A percentile compares a stretch with the other conserved stretches of the same genome.
Evolutionary conservation across 2,797 vertebrate genomes (phyloP).

Genomic region (Chiloscyllium punctatum): DNA sequence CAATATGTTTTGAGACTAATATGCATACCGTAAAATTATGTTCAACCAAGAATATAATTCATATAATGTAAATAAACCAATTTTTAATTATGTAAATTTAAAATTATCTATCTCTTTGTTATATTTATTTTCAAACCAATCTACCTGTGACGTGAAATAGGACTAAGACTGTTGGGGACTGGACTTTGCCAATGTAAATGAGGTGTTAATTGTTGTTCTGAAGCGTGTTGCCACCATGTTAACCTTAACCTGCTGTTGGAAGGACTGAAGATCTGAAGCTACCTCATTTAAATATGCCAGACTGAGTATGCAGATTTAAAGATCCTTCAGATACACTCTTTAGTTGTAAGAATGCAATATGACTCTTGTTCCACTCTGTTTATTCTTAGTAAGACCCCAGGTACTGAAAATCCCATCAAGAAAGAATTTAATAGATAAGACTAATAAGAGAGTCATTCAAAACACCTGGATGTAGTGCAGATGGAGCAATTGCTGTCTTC

Average conservation of each 20-base stretch:
- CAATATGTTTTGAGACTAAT: not conserved
- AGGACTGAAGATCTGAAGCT: conserved; percentile 8
- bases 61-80: not conserved
- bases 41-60: not conserved
- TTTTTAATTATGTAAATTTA: not conserved
- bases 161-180: not conserved
- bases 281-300: conserved; percentile 27
- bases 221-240: not conserved
- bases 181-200: not conserved
- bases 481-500: conserved; percentile 86
- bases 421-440: conserved; percentile 90
- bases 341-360: not conserved
- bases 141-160: not conserved
- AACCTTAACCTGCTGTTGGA: conserved; percentile 31
- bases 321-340: not conserved
- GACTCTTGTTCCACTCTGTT: conserved; percentile 16
- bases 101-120: too few relatives aligned
- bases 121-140: not conserved
- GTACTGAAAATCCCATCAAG: conserved; percentile 86
- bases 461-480: conserved; percentile 96
- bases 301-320: conserved; percentile 23
- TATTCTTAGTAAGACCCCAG: conserved; percentile 51
- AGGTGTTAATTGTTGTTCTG: conserved; percentile 16
- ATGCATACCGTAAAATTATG: not conserved
- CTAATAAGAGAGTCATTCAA: conserved; percentile 99